Conservation (phyloP, 2,888 invertebrate species). For the Amiota minor region DNA sequence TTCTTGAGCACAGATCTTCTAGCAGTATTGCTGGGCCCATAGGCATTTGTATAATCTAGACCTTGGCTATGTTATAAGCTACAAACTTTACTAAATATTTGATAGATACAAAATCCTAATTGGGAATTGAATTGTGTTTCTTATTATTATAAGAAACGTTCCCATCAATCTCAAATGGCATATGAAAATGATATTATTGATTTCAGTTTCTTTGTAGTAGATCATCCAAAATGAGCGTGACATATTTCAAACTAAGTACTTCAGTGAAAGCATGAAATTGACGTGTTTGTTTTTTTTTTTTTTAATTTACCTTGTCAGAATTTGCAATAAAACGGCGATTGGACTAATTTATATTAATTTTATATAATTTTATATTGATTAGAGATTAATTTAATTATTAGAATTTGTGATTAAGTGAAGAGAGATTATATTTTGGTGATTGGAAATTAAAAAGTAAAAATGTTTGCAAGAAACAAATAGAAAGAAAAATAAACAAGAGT, state of each 20-base stretch:
- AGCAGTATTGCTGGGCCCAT: too few relatives aligned
- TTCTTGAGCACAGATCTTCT: too few relatives aligned
- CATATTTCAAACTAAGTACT: too few relatives aligned
- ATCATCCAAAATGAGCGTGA: too few relatives aligned
- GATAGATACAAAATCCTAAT: too few relatives aligned
- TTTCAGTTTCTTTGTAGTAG: neutral
- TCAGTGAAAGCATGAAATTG: too few relatives aligned
- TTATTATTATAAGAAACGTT: too few relatives aligned
- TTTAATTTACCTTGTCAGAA: constrained; percentile 91
- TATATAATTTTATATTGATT: constrained; percentile 42
- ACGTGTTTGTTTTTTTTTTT: constrained; percentile 26
- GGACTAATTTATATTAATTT: constrained; percentile 78
- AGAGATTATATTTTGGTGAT: constrained; percentile 31
- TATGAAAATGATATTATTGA: neutral
- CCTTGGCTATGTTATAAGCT: too few relatives aligned
- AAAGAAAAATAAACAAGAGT: constrained; percentile 52
- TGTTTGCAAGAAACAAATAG: constrained; percentile 26
- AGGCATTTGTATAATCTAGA: too few relatives aligned
- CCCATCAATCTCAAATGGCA: too few relatives aligned
- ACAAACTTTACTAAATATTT: too few relatives aligned
- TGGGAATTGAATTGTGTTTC: too few relatives aligned
- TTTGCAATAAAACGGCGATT: constrained; percentile 96
- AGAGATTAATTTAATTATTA: constrained; percentile 34
- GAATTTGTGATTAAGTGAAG: constrained; percentile 37
- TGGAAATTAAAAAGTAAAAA: neutral